phyloP scores from a whole-genome alignment of 2,888 invertebrate species.

The Cataglyphis rosenhaueri region DNA sequence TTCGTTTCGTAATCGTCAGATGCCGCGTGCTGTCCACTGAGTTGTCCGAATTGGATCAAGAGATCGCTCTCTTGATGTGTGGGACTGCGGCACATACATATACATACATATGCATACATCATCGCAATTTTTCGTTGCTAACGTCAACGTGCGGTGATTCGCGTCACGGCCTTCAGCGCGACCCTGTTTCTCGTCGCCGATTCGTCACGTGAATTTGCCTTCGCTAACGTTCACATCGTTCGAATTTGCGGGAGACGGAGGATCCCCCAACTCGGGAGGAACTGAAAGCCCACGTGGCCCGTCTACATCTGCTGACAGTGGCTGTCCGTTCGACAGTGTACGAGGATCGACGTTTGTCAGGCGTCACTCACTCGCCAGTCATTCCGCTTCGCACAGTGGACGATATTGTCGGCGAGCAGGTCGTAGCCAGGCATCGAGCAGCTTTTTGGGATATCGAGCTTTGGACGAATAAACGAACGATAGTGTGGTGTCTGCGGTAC shows the following conservation, averaged over 20 bases:
- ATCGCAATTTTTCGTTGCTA: not conserved
- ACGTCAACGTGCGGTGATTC: constrained; percentile 26
- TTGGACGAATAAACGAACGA: constrained; percentile 1
- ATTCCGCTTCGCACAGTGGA: not conserved
- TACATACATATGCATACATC: too few species aligned
- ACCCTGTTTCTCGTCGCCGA: not conserved
- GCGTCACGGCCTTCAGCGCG: constrained; percentile 17
- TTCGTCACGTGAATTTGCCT: not conserved
- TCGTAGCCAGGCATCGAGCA: not conserved
- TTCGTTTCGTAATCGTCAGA: constrained; percentile 7
- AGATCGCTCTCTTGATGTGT: not conserved
- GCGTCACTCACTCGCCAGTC: not conserved
- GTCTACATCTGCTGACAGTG: constrained; percentile 11
- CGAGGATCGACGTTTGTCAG: constrained; percentile 1
- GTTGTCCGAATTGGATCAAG: not conserved
- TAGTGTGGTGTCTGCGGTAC: not conserved
- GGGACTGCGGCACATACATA: not conserved
- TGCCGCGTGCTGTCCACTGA: not conserved
- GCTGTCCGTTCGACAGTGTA: not conserved
- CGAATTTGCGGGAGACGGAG: not conserved
- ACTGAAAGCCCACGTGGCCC: constrained; percentile 42
- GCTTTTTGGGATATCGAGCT: not conserved
- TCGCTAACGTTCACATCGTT: too few species aligned
- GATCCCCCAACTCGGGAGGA: not conserved
- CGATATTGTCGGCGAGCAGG: not conserved